Evolutionary conservation across 2,797 vertebrate species (phyloP).

Genomic region (Odontamblyopus lacepedii): DNA sequence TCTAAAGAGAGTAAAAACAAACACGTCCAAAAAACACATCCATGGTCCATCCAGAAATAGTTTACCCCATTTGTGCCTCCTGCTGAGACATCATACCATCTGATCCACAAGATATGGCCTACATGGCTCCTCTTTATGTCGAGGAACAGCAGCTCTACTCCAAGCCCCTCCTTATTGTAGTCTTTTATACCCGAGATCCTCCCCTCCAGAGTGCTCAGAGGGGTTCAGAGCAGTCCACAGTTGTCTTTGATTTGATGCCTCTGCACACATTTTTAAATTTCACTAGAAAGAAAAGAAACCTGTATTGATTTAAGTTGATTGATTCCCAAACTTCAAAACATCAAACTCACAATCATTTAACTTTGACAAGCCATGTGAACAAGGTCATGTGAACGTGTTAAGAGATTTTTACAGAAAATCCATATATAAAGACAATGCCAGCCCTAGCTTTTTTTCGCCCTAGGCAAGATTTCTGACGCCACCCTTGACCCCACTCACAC

Average conservation of each 20-base stretch:
- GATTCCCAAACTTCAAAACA: conserved; percentile 17
- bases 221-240: conserved; percentile 15
- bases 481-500: no score
- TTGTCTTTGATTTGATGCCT: conserved; percentile 43
- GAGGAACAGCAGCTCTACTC: background rate
- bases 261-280: conserved; percentile 24
- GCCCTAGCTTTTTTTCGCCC: background rate
- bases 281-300: conserved; percentile 14
- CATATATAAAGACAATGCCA: background rate
- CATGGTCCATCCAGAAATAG: background rate
- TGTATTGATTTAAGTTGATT: conserved; percentile 33
- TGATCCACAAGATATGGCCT: background rate
- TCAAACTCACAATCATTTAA: conserved; percentile 32
- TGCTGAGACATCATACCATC: background rate
- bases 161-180: background rate
- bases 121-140: background rate
- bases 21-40: background rate
- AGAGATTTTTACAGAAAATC: conserved; percentile 2
- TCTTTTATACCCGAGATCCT: conserved; percentile 6
- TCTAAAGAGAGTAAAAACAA: background rate
- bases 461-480: background rate
- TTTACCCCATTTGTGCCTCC: background rate
- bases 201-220: background rate
- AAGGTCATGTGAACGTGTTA: conserved; percentile 1
- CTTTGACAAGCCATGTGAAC: conserved; percentile 7